phyloP scores from a whole-genome alignment of 2,113 vertebrate species.

The Pituophis catenifer region DNA sequence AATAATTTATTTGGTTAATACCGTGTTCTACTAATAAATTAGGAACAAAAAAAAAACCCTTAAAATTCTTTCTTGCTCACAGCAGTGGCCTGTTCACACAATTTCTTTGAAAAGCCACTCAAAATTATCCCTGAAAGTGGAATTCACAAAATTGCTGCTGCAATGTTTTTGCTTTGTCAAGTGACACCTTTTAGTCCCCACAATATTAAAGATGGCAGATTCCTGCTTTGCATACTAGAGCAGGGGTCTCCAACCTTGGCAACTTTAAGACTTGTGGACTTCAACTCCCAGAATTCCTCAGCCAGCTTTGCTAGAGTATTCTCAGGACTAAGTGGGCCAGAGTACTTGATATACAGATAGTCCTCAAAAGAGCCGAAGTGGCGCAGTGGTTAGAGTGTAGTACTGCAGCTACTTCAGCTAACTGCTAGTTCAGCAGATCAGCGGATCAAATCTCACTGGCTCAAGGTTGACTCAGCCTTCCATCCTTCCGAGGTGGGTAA shows the following conservation, averaged over 20 bases:
- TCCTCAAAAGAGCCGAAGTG: not conserved
- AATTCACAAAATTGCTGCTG: not conserved
- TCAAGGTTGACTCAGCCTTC: too few species aligned
- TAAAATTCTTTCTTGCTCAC: constrained; percentile 3
- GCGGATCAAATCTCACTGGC: too few species aligned
- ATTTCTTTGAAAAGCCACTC: constrained; percentile 16
- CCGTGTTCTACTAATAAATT: constrained; percentile 3
- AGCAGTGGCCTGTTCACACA: not conserved
- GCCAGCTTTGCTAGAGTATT: not conserved
- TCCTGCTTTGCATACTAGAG: not conserved
- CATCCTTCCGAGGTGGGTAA: too few species aligned
- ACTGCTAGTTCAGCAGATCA: too few species aligned
- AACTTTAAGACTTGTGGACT: too few species aligned
- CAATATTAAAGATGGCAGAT: not conserved
- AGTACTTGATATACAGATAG: not conserved
- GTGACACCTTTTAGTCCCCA: not conserved
- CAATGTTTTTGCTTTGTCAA: constrained; percentile 7
- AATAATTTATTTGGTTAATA: constrained; percentile 15
- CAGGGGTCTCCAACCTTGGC: too few species aligned
- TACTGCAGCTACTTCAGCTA: too few species aligned
- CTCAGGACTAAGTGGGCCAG: not conserved
- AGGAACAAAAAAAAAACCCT: not conserved
- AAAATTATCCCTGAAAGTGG: constrained; percentile 34
- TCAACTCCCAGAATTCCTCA: too few species aligned
- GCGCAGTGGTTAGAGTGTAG: too few species aligned